Evolutionary conservation across 2,113 vertebrate genomes (phyloP).

Genomic region (Brienomyrus brachyistius): DNA sequence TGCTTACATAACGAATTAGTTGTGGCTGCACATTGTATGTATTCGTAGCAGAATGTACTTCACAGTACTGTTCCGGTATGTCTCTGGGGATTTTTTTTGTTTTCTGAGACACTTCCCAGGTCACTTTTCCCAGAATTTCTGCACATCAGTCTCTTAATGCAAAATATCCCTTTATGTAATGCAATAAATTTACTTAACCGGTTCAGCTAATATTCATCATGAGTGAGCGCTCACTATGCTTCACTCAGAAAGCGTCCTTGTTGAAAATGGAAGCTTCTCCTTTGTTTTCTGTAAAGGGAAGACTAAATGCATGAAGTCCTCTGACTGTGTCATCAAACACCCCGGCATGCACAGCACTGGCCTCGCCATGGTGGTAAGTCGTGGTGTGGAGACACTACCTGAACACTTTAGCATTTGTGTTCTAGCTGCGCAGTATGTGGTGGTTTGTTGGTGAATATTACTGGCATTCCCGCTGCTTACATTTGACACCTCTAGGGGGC

Average conservation of each 20-base stretch:
- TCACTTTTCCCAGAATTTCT: not conserved
- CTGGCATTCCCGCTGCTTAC: not conserved
- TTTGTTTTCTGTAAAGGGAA: slow-evolving; percentile 69
- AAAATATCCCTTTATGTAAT: not conserved
- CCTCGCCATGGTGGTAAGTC: slow-evolving; percentile 96
- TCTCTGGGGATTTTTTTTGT: not conserved
- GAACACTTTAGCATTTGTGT: not conserved
- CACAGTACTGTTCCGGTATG: not conserved
- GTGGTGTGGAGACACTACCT: not conserved
- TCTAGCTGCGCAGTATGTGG: not conserved
- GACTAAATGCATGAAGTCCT: slow-evolving; percentile 98
- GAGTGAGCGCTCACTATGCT: not conserved
- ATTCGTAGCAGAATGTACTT: not conserved
- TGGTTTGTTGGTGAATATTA: too few species aligned
- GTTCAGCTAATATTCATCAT: not conserved
- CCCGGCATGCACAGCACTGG: slow-evolving; percentile 90
- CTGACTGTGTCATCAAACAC: slow-evolving; percentile 96
- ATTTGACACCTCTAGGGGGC: not conserved
- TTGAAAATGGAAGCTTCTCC: not conserved
- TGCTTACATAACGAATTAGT: not conserved
- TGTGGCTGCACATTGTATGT: not conserved
- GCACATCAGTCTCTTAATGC: not conserved
- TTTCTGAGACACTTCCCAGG: not conserved
- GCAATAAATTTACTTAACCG: not conserved
- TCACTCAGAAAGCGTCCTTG: not conserved